Evolutionary conservation across 1,140 invertebrate species (phyloP).

Genomic region (Drosophila santomea): DNA sequence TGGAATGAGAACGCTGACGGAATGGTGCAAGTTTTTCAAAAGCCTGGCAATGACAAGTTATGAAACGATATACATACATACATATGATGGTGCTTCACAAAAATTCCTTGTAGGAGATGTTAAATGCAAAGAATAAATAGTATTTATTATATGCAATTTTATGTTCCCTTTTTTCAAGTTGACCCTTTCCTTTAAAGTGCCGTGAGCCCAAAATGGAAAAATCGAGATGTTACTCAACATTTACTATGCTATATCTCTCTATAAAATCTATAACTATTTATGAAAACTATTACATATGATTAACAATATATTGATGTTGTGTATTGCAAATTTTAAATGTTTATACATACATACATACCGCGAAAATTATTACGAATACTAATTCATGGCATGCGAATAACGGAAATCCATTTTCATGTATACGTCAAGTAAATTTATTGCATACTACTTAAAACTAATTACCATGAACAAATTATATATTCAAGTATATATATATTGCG

Average conservation of each 20-base stretch:
- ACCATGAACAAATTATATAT: constrained; percentile 37
- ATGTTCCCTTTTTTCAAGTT: background rate
- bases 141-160: too few relatives aligned
- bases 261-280: constrained; percentile 72
- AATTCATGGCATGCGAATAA: constrained; percentile 53
- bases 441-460: constrained; percentile 61
- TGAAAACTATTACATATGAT: constrained; percentile 68
- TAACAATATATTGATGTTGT: constrained; percentile 83
- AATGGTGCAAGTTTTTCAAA: constrained; percentile 13
- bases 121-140: constrained; percentile 17
- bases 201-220: constrained; percentile 12
- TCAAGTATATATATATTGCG: constrained; percentile 28
- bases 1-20: constrained; percentile 16
- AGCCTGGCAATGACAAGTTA: constrained; percentile 8
- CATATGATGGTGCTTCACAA: constrained; percentile 68
- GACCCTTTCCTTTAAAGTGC: background rate
- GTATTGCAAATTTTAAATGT: constrained; percentile 82
- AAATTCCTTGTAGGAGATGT: constrained; percentile 40
- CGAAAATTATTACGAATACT: constrained; percentile 53
- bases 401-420: constrained; percentile 68
- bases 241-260: constrained; percentile 62
- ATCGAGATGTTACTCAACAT: constrained; percentile 58
- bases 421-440: constrained; percentile 76
- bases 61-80: constrained; percentile 21
- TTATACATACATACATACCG: constrained; percentile 73